These are phyloP conservation scores for Pammene fasciana DNA, from an alignment of 2,888 invertebrate genomes.

Conservation along the genomic window DNA sequence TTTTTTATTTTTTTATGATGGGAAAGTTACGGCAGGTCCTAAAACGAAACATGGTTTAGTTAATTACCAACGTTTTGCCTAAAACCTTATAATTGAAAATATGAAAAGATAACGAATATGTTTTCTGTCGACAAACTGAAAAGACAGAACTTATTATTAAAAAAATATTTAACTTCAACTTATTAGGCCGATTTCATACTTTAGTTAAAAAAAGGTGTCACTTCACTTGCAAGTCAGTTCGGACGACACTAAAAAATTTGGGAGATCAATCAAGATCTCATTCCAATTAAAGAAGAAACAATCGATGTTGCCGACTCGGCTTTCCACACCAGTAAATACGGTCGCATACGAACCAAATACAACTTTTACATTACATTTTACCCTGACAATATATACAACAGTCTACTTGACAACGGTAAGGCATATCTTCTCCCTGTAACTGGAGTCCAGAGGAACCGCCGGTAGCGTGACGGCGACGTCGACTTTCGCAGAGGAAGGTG, in stretches of 20 bases:
- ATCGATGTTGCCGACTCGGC: background rate
- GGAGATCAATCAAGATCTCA: background rate
- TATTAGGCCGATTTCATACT: background rate
- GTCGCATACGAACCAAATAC: background rate
- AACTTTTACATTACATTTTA: background rate
- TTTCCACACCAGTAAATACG: background rate
- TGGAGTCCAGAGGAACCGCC: conserved; percentile 65
- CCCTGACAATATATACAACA: background rate
- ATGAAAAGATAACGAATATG: too few species aligned
- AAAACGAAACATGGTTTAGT: too few species aligned
- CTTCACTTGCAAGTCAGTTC: background rate
- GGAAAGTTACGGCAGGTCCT: too few species aligned
- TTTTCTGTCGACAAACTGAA: background rate
- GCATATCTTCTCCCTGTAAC: conserved; percentile 76
- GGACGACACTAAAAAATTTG: background rate
- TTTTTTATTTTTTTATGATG: too few species aligned
- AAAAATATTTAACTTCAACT: background rate
- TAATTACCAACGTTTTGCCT: too few species aligned
- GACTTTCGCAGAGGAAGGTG: conserved; percentile 69
- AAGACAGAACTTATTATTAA: background rate
- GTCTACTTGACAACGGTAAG: conserved; percentile 71
- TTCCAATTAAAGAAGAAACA: background rate
- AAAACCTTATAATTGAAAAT: too few species aligned
- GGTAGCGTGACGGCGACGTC: conserved; percentile 77
- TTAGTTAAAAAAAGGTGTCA: background rate